Conservation (phyloP, 2,888 invertebrate species). For the Xestobium rufovillosum region DNA sequence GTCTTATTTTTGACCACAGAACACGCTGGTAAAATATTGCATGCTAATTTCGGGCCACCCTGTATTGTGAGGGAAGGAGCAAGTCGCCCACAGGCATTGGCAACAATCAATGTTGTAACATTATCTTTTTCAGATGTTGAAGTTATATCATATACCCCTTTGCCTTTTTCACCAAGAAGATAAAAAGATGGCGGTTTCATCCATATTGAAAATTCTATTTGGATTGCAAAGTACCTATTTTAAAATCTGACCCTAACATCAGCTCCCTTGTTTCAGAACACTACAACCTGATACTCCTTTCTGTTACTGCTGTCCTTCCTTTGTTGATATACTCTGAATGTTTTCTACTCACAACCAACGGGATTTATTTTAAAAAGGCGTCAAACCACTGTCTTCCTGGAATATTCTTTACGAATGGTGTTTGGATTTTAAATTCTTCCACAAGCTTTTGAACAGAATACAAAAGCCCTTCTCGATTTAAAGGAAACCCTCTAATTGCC, state of each 20-base stretch:
- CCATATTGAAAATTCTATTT: conserved; percentile 15
- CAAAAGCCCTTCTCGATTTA: conserved; percentile 9
- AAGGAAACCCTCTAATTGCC: conserved; percentile 12
- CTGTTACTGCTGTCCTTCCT: conserved; percentile 12
- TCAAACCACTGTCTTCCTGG: conserved; percentile 17
- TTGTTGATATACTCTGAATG: conserved; percentile 13
- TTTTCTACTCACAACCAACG: conserved; percentile 11
- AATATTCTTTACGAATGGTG: conserved; percentile 7
- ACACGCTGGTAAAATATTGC: no score
- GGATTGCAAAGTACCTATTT: conserved; percentile 8
- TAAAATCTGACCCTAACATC: conserved; percentile 9
- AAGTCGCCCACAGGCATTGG: no score
- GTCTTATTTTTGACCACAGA: no score
- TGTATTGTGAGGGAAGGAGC: no score
- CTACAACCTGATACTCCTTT: conserved; percentile 13
- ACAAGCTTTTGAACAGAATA: conserved; percentile 8
- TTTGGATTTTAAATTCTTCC: conserved; percentile 6
- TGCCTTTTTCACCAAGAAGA: conserved; percentile 13
- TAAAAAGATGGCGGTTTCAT: conserved; percentile 18
- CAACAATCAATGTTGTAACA: no score
- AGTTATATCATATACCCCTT: no score
- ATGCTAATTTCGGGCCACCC: no score
- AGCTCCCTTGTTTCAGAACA: conserved; percentile 13
- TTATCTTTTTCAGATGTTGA: no score
- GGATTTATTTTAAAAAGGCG: conserved; percentile 15